These are phyloP conservation scores for Brachionus calyciflorus DNA, from an alignment of 1,140 invertebrate genomes.

Conservation along the genomic window DNA sequence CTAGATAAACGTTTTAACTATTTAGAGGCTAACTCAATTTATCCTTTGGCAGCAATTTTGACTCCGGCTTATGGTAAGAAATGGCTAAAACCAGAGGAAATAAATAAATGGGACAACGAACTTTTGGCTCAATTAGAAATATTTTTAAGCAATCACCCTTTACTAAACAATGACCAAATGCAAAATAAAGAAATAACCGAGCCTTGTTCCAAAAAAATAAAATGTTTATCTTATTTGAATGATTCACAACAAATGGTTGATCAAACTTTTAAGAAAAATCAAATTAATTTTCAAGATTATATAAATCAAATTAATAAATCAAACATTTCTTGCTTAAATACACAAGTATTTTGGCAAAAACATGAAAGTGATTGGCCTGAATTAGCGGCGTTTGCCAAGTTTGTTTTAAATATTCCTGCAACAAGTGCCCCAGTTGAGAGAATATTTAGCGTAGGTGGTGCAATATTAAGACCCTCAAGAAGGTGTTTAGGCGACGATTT, in stretches of 20 bases:
- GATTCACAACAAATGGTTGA: too few species aligned
- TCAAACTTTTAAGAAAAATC: too few species aligned
- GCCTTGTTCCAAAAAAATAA: too few species aligned
- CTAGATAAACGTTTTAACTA: neutral
- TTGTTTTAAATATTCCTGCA: constrained; percentile 4
- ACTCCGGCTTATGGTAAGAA: neutral
- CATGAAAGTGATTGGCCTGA: too few species aligned
- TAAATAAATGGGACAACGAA: neutral
- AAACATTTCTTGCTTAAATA: too few species aligned
- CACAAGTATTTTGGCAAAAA: too few species aligned
- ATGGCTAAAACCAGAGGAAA: neutral
- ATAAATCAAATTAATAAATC: neutral
- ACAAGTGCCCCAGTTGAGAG: neutral
- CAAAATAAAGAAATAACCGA: neutral
- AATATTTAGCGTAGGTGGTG: too few species aligned
- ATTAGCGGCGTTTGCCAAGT: neutral
- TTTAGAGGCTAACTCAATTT: neutral
- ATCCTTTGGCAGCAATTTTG: constrained; percentile 6
- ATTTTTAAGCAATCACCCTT: neutral
- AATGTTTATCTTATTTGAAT: too few species aligned
- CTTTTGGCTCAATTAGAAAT: neutral
- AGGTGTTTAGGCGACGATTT: too few species aligned
- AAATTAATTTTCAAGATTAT: neutral
- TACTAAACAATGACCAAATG: neutral
- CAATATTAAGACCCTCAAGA: too few species aligned